phyloP scores from a whole-genome alignment of 2,888 invertebrate species.

The Apamea sordens region DNA sequence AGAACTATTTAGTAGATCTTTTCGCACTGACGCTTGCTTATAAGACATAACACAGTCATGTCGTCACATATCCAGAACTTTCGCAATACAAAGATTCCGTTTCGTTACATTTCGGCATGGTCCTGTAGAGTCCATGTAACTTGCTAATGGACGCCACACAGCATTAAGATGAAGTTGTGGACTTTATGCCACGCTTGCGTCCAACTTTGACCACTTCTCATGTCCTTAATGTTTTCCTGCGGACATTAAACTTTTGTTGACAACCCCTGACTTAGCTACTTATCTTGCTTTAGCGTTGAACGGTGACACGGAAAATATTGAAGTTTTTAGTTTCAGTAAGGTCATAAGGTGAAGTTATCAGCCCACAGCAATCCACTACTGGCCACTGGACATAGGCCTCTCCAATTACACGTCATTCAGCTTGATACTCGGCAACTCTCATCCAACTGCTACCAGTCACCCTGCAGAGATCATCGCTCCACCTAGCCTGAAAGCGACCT shows the following conservation, averaged over 20 bases:
- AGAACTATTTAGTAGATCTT: background rate
- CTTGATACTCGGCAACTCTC: background rate
- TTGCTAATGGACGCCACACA: conserved; percentile 82
- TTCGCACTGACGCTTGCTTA: background rate
- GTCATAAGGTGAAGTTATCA: conserved; percentile 4
- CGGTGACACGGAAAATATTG: conserved; percentile 48
- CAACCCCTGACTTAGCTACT: conserved; percentile 70
- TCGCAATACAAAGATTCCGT: conserved; percentile 40
- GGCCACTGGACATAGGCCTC: too few relatives aligned
- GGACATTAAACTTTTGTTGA: conserved; percentile 76
- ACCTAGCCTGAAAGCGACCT: background rate
- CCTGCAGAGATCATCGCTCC: background rate
- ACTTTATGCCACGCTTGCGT: conserved; percentile 74
- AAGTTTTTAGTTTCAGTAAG: conserved; percentile 25
- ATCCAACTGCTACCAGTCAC: background rate
- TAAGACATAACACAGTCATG: background rate
- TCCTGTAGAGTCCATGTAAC: conserved; percentile 68
- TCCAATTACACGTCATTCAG: background rate
- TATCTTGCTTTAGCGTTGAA: conserved; percentile 64
- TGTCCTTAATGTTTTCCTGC: conserved; percentile 80
- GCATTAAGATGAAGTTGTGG: conserved; percentile 79
- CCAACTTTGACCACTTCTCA: conserved; percentile 82
- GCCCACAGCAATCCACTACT: background rate
- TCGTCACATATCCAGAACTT: conserved; percentile 22
- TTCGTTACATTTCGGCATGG: conserved; percentile 35